Percentiles rank a stretch among this genome's conserved stretches.
Evolutionary conservation across 2,113 vertebrate genomes (phyloP).

Genomic region (Atractosteus spatula): DNA sequence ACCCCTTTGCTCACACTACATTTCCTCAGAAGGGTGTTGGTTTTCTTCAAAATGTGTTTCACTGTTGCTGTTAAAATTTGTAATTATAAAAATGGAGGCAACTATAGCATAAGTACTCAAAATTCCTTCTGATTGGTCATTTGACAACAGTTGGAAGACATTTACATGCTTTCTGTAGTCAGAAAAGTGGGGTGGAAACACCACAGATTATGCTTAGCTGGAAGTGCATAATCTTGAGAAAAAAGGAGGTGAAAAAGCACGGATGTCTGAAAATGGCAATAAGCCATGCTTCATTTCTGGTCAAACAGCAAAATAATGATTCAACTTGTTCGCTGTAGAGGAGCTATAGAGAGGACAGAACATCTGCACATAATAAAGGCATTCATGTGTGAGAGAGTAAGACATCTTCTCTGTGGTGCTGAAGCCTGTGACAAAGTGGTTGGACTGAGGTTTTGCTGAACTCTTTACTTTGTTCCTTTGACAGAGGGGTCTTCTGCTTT

Average conservation of each 20-base stretch:
- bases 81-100: too few species aligned
- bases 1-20: too few species aligned
- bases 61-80: too few species aligned
- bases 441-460: neutral
- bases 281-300: slow-evolving; percentile 51
- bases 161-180: too few species aligned
- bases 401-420: slow-evolving; percentile 41
- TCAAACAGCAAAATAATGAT: slow-evolving; percentile 52
- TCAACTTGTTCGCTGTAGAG: slow-evolving; percentile 50
- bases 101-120: too few species aligned
- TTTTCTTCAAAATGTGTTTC: too few species aligned
- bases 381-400: slow-evolving; percentile 56
- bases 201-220: neutral
- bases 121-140: too few species aligned
- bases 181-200: neutral
- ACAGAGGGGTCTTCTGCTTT: neutral
- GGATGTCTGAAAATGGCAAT: slow-evolving; percentile 34
- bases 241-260: slow-evolving; percentile 23
- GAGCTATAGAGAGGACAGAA: slow-evolving; percentile 51
- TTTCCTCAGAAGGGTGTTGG: too few species aligned
- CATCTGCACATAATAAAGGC: slow-evolving; percentile 65
- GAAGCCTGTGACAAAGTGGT: slow-evolving; percentile 14
- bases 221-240: neutral
- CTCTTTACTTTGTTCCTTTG: too few species aligned
- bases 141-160: too few species aligned